A percentile compares a stretch with the other conserved stretches of the same genome.
Conservation (phyloP, 2,888 invertebrate species). For the Mylabris sibirica region DNA sequence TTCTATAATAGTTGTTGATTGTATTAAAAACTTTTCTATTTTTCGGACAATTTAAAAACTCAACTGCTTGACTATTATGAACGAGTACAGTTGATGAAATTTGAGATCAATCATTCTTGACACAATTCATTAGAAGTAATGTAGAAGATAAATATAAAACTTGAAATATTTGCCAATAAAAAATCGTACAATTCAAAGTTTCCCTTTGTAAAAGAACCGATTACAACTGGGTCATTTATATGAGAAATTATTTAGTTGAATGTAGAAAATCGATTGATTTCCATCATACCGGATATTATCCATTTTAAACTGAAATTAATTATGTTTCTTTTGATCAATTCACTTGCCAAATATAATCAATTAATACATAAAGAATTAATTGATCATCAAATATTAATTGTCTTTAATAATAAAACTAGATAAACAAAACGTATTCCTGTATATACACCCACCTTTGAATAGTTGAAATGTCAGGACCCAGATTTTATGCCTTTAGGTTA, state of each 20-base stretch:
- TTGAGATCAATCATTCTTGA: neutral
- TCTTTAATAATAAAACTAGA: neutral
- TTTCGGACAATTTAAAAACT: neutral
- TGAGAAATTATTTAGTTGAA: neutral
- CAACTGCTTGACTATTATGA: neutral
- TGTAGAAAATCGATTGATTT: neutral
- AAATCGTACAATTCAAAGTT: neutral
- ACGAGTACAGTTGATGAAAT: neutral
- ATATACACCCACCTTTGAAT: too few species aligned
- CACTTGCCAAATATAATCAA: neutral
- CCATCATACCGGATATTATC: too few species aligned
- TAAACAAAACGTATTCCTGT: neutral
- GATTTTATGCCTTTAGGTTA: neutral
- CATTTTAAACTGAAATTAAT: neutral
- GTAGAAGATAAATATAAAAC: neutral
- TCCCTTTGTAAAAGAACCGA: neutral
- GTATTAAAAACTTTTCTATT: neutral
- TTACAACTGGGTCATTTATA: neutral
- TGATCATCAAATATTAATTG: neutral
- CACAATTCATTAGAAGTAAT: neutral
- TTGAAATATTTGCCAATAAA: neutral
- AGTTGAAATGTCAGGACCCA: conserved; percentile 1
- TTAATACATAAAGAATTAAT: neutral
- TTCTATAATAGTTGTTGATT: neutral
- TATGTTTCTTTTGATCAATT: neutral